Evolutionary conservation across 2,797 vertebrate genomes (phyloP).

Genomic region (Malurus splendens): DNA sequence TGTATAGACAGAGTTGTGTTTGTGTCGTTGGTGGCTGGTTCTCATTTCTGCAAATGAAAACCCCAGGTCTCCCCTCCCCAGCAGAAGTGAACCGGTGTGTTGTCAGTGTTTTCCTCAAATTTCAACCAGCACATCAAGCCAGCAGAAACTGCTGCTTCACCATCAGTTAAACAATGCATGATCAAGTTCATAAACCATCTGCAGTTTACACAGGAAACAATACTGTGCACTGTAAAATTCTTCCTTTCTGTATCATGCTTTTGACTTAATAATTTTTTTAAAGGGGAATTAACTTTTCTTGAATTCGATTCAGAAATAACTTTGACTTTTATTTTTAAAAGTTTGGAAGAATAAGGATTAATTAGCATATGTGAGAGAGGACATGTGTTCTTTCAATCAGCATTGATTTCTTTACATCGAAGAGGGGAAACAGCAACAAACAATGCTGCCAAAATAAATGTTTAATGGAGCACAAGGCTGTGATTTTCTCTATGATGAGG

Average conservation of each 20-base stretch:
- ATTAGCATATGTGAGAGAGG: background rate
- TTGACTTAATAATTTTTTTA: background rate
- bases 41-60: background rate
- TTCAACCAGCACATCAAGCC: background rate
- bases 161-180: background rate
- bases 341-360: slow-evolving; percentile 8
- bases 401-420: slow-evolving; percentile 5
- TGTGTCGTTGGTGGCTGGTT: accelerated
- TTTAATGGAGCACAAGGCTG: slow-evolving; percentile 16
- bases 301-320: background rate
- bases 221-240: background rate
- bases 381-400: slow-evolving; percentile 5
- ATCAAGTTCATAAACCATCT: background rate
- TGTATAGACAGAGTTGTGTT: background rate
- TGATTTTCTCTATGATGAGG: slow-evolving; percentile 24
- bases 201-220: background rate
- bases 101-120: background rate
- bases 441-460: slow-evolving; percentile 43
- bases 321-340: background rate
- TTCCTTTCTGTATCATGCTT: background rate
- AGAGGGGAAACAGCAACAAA: background rate
- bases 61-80: background rate
- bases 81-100: background rate
- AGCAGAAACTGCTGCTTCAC: background rate
- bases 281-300: background rate